Base-by-base conservation (phyloP, 2,113 vertebrate genomes). In the Eulemur macaco region DNA sequence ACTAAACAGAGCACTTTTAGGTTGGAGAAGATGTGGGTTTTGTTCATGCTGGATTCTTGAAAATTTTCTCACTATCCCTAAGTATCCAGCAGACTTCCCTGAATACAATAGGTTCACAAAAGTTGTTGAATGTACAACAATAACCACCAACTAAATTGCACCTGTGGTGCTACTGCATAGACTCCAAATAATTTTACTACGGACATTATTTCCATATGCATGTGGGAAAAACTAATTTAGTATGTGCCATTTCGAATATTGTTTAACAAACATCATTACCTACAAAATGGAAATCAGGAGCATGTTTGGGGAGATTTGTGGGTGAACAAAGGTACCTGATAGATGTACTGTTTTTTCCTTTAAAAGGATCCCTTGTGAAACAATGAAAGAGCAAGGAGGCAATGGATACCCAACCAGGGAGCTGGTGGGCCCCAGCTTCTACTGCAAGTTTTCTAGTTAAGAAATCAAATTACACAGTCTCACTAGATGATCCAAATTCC, bases 131-230 rank as follows among this genome's bases (percentile, higher is more conserved):
- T 37, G 25, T 58, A 76, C 11, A 73, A 58, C 12, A 54, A 34
- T 29, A 56, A 47, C 60, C 31, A 71, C 18, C 56, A 83, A 86
- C 34, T 74, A 91, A 97, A 95, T 0, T 45, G 20, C 12, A 83
- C 63, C 54, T 93, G 17, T 63, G 45, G 9, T 73, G 58, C 23
- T 86, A 37, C 14, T 71, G 29, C 13, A 52, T 1, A 47, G 86
- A 86, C 54, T 91, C 21, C 39, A 85, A 63, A 94, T 73, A 64
- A 82, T 86, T 94, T 96, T 63, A 91, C 68, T 64, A 31, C 2
- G 17, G n/a, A n/a, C 27, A 85, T 56, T 69, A 80, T 69, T 83
- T 94, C 23, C 56, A 76, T n/a, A 42, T 45, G 3, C 50, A 47
- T 27, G 23, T 86, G 74, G 37, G 50, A 34, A 92, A 93, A 93